Evolutionary conservation across 2,888 invertebrate species (phyloP).

Genomic region (Mystacides longicornis): DNA sequence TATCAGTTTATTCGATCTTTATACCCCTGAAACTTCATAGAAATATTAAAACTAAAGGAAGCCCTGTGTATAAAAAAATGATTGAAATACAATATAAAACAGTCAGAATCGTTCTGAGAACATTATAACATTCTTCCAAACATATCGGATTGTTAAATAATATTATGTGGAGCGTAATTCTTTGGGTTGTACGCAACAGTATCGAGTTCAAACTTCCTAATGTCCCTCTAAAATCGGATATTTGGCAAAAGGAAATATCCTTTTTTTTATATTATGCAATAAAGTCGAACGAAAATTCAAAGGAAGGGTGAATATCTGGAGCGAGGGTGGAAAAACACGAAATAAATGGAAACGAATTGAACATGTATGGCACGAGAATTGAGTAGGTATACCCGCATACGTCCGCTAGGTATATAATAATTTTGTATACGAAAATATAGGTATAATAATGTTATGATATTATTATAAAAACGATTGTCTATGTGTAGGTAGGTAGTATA

Average conservation of each 20-base stretch:
- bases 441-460: no score
- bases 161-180: not conserved
- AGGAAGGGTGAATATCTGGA: not conserved
- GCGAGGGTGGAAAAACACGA: conserved; percentile 6
- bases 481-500: no score
- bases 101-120: not conserved
- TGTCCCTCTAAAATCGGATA: conserved; percentile 14
- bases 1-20: no score
- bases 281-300: conserved; percentile 6
- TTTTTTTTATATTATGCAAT: conserved; percentile 21
- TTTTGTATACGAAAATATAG: no score
- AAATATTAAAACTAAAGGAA: not conserved
- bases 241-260: conserved; percentile 16
- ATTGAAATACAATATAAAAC: not conserved
- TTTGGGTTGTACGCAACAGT: not conserved
- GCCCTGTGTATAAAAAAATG: not conserved
- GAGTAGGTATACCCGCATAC: no score
- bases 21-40: no score
- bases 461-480: no score
- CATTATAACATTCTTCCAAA: not conserved
- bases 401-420: no score
- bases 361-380: conserved; percentile 14
- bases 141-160: not conserved
- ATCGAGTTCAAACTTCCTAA: conserved; percentile 13
- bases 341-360: conserved; percentile 13